Percentiles rank a stretch among this genome's conserved stretches.
phyloP scores from a whole-genome alignment of 2,797 vertebrate genomes.

The Lithobates pipiens region DNA sequence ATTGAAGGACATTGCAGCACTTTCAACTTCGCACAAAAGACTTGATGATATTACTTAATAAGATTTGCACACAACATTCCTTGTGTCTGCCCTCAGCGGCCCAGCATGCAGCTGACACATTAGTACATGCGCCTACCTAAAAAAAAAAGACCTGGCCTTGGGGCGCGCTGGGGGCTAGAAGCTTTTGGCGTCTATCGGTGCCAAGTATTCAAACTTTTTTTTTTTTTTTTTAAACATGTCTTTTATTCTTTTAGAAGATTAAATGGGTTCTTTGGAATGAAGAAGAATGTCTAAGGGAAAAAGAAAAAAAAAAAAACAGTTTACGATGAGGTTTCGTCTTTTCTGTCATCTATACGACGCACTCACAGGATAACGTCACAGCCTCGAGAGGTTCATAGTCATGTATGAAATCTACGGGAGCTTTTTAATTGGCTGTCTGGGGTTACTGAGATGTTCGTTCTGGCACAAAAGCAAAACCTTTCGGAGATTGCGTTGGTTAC shows the following conservation, averaged over 20 bases:
- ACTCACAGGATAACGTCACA: neutral
- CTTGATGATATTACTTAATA: conserved; percentile 59
- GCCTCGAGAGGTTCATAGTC: neutral
- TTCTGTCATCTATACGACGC: neutral
- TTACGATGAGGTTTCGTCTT: neutral
- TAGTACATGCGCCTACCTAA: conserved; percentile 46
- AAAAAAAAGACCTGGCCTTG: conserved; percentile 32
- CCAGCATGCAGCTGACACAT: conserved; percentile 41
- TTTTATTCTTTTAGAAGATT: conserved; percentile 49
- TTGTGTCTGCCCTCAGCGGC: conserved; percentile 41
- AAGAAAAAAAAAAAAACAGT: neutral
- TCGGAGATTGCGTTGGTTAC: neutral
- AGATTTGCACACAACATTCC: conserved; percentile 57
- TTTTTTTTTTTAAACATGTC: conserved; percentile 16
- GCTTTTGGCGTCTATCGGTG: conserved; percentile 15
- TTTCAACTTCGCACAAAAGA: conserved; percentile 58
- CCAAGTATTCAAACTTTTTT: conserved; percentile 47
- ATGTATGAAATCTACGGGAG: conserved; percentile 25
- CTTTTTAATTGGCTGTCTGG: conserved; percentile 26
- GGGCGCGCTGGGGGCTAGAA: conserved; percentile 39
- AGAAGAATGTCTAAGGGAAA: neutral
- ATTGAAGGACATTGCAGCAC: conserved; percentile 57
- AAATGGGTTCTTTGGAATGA: conserved; percentile 5
- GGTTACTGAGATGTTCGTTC: neutral
- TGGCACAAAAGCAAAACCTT: neutral